Conservation (phyloP, 2,113 vertebrate genomes). For the Campylomormyrus tamandua region DNA sequence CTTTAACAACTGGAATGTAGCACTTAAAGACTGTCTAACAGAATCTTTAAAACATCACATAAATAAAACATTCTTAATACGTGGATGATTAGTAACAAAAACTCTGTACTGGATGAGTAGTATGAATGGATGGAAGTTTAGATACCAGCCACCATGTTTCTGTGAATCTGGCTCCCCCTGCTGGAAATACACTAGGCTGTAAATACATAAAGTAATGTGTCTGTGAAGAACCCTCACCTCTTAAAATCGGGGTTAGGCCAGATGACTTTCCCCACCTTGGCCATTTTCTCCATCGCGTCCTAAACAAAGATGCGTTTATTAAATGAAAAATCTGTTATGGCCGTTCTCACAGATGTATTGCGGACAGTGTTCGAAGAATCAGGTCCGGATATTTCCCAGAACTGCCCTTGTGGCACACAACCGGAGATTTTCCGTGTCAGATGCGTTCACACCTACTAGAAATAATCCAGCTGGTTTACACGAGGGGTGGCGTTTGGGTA, state of each 20-base stretch:
- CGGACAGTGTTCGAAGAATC: not conserved
- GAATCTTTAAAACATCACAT: not conserved
- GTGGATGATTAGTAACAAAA: not conserved
- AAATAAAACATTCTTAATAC: not conserved
- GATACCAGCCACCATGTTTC: not conserved
- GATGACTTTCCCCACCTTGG: slow-evolving; percentile 75
- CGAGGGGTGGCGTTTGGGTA: not conserved
- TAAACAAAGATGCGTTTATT: slow-evolving; percentile 40
- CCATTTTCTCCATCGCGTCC: slow-evolving; percentile 91
- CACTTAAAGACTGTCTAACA: not conserved
- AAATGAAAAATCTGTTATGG: not conserved
- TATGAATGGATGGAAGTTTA: not conserved
- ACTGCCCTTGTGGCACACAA: not conserved
- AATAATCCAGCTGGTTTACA: not conserved
- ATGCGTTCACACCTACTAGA: not conserved
- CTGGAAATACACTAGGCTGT: not conserved
- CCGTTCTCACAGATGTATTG: not conserved
- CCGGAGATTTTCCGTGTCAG: not conserved
- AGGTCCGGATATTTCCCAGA: not conserved
- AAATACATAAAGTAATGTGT: not conserved
- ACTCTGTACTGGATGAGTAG: not conserved
- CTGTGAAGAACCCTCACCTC: slow-evolving; percentile 55
- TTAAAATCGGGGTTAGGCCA: slow-evolving; percentile 64
- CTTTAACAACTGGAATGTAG: not conserved
- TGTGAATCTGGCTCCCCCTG: not conserved